A percentile compares a stretch with the other conserved stretches of the same genome.
These are phyloP conservation scores for Orthosia gothica DNA, from an alignment of 2,888 invertebrate genomes.

Conservation along the genomic window DNA sequence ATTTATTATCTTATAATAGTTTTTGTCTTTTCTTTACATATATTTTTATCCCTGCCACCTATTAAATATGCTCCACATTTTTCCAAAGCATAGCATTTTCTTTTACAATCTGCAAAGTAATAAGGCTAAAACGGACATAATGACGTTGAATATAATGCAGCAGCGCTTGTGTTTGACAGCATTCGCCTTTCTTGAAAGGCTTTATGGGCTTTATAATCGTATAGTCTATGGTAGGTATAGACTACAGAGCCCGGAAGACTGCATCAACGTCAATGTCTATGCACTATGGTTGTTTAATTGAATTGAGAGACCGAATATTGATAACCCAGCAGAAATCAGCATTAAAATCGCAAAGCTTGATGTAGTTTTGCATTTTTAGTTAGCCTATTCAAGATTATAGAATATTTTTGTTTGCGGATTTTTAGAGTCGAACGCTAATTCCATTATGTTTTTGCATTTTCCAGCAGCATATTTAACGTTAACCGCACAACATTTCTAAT, in stretches of 20 bases:
- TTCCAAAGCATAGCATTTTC: constrained; percentile 15
- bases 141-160: constrained; percentile 30
- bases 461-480: not conserved
- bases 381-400: not conserved
- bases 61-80: not conserved
- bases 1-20: too few species aligned
- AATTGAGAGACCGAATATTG: not conserved
- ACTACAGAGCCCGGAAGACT: not conserved
- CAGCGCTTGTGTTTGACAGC: constrained; percentile 24
- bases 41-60: not conserved
- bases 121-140: constrained; percentile 14
- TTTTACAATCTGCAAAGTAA: constrained; percentile 3
- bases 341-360: too few species aligned
- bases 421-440: not conserved
- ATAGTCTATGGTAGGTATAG: not conserved
- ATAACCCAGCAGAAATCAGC: too few species aligned
- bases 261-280: constrained; percentile 1
- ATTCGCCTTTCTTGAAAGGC: not conserved
- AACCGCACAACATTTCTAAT: too few species aligned
- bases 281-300: not conserved
- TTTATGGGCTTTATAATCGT: not conserved
- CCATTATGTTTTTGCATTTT: not conserved
- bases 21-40: too few species aligned
- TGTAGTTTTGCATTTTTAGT: too few species aligned
- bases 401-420: not conserved